Evolutionary conservation across 1,140 invertebrate species (phyloP), one percentile per base, ranked within the genome.

Genomic region (Hetaerina americana): DNA sequence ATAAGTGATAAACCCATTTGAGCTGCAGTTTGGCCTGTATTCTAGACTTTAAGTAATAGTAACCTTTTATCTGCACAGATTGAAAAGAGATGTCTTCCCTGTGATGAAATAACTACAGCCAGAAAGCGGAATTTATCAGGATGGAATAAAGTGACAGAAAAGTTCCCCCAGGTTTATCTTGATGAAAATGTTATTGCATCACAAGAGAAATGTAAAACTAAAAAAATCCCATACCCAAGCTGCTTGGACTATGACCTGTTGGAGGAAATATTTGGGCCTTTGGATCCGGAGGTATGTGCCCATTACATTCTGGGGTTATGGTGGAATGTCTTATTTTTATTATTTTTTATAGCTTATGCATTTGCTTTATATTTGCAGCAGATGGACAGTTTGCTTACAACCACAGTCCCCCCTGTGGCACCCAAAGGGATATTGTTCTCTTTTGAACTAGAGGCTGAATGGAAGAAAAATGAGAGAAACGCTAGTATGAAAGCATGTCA

Each of bases 191-290:
- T 8, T n/a, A n/a, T n/a, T 40, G 31, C 6, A 40, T 40, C 18
- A 18, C 6, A 8, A 18, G 31, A 40, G 31, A 40, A 27, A 6
- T 12, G 15, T 27, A 27, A 15, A 18, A 6, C 25, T 68, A 71
- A 72, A 72, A 29, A 67, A 12, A 74, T 78, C 28, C 77, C 76
- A n/a, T 74, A 77, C 12, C n/a, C n/a, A n/a, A 75, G 77, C 29
- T 78, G 77, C 57, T 68, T 78, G 69, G 77, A 78, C 27, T 76
- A 78, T 68, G 74, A 76, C n/a, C 71, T 78, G 22, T 78, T 77
- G 70, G 77, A 78, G 27, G 74, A 78, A 70, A 77, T 78, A 24
- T 75, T 77, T 71, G 74, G 76, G 28, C 70, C 75, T 27, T 28
- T 73, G 10, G 75, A 76, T 18, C 24, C 74, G n/a, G 71, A 70